These are phyloP conservation scores for Ploceus nigricollis DNA, from an alignment of 2,113 vertebrate genomes.

Conservation along the genomic window DNA sequence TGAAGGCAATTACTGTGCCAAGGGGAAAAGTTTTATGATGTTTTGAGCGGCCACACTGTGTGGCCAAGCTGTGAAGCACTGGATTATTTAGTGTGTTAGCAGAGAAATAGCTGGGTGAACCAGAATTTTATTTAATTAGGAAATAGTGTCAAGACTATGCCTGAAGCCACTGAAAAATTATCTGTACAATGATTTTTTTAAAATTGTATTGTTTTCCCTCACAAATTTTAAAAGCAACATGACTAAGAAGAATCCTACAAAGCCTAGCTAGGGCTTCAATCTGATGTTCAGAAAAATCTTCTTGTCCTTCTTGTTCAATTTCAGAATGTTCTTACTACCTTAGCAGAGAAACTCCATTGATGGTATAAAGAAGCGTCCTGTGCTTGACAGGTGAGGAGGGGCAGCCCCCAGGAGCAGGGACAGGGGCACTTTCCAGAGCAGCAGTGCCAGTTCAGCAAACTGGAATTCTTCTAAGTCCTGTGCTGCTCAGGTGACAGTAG, in stretches of 20 bases:
- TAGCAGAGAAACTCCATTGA: background rate
- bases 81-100: conserved; percentile 20
- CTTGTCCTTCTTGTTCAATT: background rate
- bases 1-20: background rate
- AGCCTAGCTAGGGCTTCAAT: background rate
- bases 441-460: background rate
- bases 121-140: conserved; percentile 15
- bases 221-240: background rate
- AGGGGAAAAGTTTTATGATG: background rate
- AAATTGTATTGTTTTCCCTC: background rate
- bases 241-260: background rate
- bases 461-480: background rate
- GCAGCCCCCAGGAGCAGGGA: background rate
- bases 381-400: background rate
- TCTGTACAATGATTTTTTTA: background rate
- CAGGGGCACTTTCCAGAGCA: background rate
- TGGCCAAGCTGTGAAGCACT: background rate
- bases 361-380: background rate
- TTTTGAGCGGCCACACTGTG: background rate
- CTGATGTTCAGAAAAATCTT: background rate
- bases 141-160: background rate
- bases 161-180: conserved; percentile 7
- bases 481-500: background rate
- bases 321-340: background rate
- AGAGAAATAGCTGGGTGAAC: conserved; percentile 17